phyloP scores from a whole-genome alignment of 2,113 vertebrate species.

The Calyptomena viridis region DNA sequence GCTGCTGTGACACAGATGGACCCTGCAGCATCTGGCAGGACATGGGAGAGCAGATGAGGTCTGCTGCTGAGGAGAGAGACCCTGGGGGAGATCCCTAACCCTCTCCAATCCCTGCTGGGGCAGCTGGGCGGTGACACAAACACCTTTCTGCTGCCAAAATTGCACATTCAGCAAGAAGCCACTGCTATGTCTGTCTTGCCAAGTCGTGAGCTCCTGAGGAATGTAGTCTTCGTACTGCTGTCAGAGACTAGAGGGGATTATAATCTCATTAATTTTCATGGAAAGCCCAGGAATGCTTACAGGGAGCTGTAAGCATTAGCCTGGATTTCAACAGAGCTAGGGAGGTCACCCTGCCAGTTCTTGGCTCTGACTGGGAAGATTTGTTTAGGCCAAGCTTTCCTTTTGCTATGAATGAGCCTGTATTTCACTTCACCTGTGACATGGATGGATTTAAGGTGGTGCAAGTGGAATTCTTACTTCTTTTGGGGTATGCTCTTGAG shows the following conservation, averaged over 20 bases:
- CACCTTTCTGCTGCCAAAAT: background rate
- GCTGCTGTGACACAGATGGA: background rate
- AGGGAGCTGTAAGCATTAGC: background rate
- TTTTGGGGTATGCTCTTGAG: background rate
- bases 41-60: background rate
- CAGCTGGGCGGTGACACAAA: background rate
- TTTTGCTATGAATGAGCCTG: background rate
- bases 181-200: background rate
- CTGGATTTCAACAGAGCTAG: background rate
- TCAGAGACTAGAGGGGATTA: constrained; percentile 10
- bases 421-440: background rate
- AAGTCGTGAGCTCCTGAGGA: background rate
- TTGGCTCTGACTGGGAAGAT: background rate
- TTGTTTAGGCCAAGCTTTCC: background rate
- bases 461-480: background rate
- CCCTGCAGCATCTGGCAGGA: background rate
- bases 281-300: too few species aligned
- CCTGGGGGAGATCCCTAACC: background rate
- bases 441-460: background rate
- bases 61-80: background rate
- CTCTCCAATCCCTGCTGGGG: rapidly evolving
- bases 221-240: background rate
- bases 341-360: background rate
- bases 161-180: background rate
- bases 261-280: constrained; percentile 45